Evolutionary conservation across 30 jellyfish, hydroid and myxozoan species (phyloP).

Genomic region (Rhopilema esculentum): DNA sequence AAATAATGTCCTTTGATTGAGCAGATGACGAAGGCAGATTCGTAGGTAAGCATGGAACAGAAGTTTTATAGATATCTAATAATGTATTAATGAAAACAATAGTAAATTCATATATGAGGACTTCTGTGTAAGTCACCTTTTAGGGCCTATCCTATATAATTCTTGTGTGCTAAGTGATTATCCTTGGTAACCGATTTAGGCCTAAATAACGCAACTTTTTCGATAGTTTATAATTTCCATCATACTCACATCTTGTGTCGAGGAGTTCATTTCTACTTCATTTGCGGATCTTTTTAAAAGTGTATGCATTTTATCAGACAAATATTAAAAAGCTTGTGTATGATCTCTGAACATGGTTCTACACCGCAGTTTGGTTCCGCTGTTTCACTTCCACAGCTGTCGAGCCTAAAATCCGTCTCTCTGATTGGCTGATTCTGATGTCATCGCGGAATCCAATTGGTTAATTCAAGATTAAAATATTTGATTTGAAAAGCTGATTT

Average conservation of each 20-base stretch:
- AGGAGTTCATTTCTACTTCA: slow-evolving; percentile 1
- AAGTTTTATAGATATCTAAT: no score
- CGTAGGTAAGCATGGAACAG: no score
- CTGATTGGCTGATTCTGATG: slow-evolving; percentile 2
- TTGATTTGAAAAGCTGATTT: neutral
- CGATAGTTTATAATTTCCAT: neutral
- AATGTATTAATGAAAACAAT: no score
- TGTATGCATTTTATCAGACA: neutral
- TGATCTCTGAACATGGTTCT: no score
- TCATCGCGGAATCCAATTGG: neutral
- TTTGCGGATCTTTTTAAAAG: neutral
- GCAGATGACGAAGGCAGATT: no score
- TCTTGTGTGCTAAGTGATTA: neutral
- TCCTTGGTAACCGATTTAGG: neutral
- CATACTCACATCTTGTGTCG: slow-evolving; percentile 12
- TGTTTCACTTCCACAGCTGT: neutral
- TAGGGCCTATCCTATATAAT: neutral
- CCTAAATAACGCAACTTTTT: neutral
- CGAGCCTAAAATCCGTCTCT: neutral
- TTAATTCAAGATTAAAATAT: neutral
- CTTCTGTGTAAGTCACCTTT: no score
- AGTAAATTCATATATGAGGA: no score
- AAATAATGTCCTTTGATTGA: no score
- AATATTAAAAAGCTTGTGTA: neutral
- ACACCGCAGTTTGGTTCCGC: neutral